phyloP scores from a whole-genome alignment of 2,797 vertebrate genomes.

The Salmo trutta region DNA sequence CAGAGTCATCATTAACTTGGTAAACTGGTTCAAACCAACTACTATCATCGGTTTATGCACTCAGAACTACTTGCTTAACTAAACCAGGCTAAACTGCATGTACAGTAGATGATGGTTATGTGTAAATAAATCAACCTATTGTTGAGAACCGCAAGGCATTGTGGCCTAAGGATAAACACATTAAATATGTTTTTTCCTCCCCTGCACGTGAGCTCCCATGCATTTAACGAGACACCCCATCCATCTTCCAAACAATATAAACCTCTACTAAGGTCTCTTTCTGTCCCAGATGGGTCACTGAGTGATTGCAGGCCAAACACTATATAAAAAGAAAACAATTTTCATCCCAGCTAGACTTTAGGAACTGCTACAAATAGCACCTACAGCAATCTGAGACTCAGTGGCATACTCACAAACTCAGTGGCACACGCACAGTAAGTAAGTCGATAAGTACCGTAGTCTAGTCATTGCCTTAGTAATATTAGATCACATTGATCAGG shows the following conservation, averaged over 20 bases:
- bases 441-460: no score
- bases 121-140: conserved; percentile 21
- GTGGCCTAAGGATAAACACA: conserved; percentile 15
- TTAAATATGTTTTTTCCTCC: conserved; percentile 9
- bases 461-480: conserved; percentile 15
- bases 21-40: not conserved
- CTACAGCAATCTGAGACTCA: conserved; percentile 16
- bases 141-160: conserved; percentile 17
- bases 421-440: conserved; percentile 10
- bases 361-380: not conserved
- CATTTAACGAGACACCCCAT: conserved; percentile 31
- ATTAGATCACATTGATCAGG: conserved; percentile 17
- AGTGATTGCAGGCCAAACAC: conserved; percentile 46
- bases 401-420: conserved; percentile 25
- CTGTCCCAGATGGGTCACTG: conserved; percentile 49
- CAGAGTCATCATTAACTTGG: conserved; percentile 27
- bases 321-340: conserved; percentile 10
- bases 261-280: conserved; percentile 31
- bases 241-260: conserved; percentile 48
- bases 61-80: conserved; percentile 6
- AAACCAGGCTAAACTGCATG: not conserved
- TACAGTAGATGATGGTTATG: conserved; percentile 11
- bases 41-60: not conserved
- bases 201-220: conserved; percentile 20
- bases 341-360: conserved; percentile 15